Conservation (phyloP, 2,113 vertebrate species). For the Malurus melanocephalus region DNA sequence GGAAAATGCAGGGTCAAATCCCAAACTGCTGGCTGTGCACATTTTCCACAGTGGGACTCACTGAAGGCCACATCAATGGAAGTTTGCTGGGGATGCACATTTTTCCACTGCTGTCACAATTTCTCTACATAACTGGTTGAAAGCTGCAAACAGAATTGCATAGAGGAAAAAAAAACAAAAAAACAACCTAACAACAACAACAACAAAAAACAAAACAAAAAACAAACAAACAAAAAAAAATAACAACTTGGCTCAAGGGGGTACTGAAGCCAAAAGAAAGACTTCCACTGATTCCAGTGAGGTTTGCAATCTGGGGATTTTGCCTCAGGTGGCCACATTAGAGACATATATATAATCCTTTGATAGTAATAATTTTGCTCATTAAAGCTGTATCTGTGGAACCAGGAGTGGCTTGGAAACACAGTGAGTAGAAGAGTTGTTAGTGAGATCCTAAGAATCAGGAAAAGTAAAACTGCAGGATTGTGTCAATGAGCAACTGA, state of each 20-base stretch:
- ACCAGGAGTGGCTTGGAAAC: neutral
- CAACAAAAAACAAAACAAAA: neutral
- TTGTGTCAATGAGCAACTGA: neutral
- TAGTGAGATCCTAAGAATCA: neutral
- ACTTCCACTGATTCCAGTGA: neutral
- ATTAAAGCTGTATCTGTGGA: neutral
- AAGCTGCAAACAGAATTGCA: neutral
- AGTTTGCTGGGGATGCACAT: neutral
- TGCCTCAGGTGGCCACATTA: neutral
- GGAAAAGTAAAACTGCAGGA: neutral
- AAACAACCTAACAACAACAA: too few species aligned
- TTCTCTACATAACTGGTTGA: neutral
- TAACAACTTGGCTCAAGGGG: neutral
- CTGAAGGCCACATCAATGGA: neutral
- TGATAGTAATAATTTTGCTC: neutral
- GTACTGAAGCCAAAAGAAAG: neutral
- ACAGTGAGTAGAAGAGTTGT: neutral
- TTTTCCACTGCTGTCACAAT: neutral
- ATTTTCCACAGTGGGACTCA: neutral
- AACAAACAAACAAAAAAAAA: neutral
- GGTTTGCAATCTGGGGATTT: neutral
- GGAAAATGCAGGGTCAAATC: neutral
- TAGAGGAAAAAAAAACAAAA: neutral
- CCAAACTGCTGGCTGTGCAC: neutral
- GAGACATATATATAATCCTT: neutral